Conservation (phyloP, 2,113 vertebrate species). For the Passer montanus region DNA sequence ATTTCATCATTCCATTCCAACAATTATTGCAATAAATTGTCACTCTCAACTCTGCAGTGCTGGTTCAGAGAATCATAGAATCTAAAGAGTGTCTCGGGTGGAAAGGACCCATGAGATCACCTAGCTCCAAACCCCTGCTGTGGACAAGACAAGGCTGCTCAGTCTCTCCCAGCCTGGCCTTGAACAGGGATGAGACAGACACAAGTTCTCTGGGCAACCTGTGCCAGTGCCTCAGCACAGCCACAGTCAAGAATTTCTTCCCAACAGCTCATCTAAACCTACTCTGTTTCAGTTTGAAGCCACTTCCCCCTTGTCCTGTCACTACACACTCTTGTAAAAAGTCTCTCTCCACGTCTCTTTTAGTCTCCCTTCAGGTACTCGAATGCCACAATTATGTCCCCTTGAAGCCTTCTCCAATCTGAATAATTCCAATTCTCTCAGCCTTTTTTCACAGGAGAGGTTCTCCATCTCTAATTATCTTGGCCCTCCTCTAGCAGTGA, state of each 20-base stretch:
- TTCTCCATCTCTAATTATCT: not conserved
- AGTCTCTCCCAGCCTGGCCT: too few species aligned
- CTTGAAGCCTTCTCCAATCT: not conserved
- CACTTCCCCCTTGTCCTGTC: not conserved
- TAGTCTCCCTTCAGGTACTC: not conserved
- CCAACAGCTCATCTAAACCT: not conserved
- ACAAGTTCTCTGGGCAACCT: not conserved
- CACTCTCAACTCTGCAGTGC: not conserved
- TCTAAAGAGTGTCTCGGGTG: not conserved
- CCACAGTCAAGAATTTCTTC: not conserved
- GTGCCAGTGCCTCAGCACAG: not conserved
- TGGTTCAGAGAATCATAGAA: not conserved
- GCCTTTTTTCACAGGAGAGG: not conserved
- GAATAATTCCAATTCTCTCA: not conserved
- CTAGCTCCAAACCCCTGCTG: not conserved
- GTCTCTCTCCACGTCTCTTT: not conserved
- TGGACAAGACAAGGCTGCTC: too few species aligned
- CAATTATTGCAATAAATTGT: not conserved
- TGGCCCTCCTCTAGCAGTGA: not conserved
- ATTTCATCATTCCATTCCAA: not conserved
- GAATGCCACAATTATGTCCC: not conserved
- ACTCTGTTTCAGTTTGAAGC: not conserved
- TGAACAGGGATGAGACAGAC: not conserved
- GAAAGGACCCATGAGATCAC: not conserved
- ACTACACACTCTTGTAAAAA: not conserved